Percentiles rank a stretch among this genome's conserved stretches.
Conservation (phyloP, 1,140 invertebrate species). For the Calephelis nemesis region DNA sequence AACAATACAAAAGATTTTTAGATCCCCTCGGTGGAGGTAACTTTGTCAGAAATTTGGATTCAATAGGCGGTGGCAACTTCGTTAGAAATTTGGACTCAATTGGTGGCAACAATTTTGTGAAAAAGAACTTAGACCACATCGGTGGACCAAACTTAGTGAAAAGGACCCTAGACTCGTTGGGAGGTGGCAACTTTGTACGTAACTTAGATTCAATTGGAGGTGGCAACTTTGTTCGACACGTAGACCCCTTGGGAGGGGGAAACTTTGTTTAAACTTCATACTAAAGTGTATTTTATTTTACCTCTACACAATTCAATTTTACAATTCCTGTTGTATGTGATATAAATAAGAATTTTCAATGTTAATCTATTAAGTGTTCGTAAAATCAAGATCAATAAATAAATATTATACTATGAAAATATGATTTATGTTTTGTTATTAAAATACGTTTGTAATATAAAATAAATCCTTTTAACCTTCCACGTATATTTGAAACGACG, state of each 20-base stretch:
- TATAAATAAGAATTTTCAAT: slow-evolving; percentile 38
- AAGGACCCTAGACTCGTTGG: slow-evolving; percentile 63
- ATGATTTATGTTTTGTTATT: slow-evolving; percentile 16
- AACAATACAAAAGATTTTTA: slow-evolving; percentile 68
- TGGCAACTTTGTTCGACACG: slow-evolving; percentile 60
- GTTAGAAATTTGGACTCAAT: slow-evolving; percentile 63
- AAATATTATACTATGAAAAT: slow-evolving; percentile 38
- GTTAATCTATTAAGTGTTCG: slow-evolving; percentile 41
- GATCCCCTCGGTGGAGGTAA: slow-evolving; percentile 66
- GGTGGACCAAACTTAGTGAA: slow-evolving; percentile 74
- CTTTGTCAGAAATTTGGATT: slow-evolving; percentile 61
- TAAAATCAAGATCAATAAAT: slow-evolving; percentile 29
- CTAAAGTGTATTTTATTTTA: slow-evolving; percentile 12
- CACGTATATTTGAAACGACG: background rate
- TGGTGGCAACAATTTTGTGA: slow-evolving; percentile 64
- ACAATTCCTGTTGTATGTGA: slow-evolving; percentile 32
- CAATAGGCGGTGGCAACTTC: slow-evolving; percentile 72
- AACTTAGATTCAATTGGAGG: slow-evolving; percentile 70
- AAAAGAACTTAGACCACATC: slow-evolving; percentile 74
- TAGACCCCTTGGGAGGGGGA: slow-evolving; percentile 70
- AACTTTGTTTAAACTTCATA: slow-evolving; percentile 56
- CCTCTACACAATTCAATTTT: slow-evolving; percentile 1
- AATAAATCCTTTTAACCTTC: background rate
- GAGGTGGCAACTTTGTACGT: slow-evolving; percentile 71
- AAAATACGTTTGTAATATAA: background rate